Percentiles rank a stretch among this genome's conserved stretches.
Evolutionary conservation across 2,888 invertebrate genomes (phyloP).

Genomic region (Morpho helenor): DNA sequence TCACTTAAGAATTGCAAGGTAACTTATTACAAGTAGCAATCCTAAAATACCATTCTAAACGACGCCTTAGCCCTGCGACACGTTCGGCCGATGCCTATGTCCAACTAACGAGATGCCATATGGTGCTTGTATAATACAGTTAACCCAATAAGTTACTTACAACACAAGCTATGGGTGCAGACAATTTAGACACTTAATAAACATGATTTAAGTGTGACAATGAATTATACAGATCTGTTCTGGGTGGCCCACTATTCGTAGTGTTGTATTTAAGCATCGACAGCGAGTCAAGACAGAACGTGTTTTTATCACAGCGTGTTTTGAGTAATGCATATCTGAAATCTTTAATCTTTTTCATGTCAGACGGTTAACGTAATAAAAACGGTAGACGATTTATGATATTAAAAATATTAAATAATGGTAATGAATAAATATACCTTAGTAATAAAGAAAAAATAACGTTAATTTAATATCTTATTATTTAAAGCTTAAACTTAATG

Average conservation of each 20-base stretch:
- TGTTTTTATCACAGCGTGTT: slow-evolving; percentile 27
- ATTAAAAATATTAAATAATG: too few species aligned
- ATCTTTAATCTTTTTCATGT: slow-evolving; percentile 14
- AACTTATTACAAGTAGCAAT: not conserved
- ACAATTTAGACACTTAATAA: slow-evolving; percentile 32
- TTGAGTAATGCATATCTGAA: slow-evolving; percentile 18
- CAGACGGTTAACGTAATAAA: too few species aligned
- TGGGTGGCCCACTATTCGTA: slow-evolving; percentile 6
- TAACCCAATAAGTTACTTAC: slow-evolving; percentile 41
- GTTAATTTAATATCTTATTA: too few species aligned
- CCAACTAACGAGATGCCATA: slow-evolving; percentile 58
- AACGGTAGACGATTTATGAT: too few species aligned
- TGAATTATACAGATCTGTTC: not conserved
- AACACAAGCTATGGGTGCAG: slow-evolving; percentile 24
- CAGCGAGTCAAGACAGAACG: slow-evolving; percentile 21
- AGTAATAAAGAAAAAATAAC: too few species aligned
- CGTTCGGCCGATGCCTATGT: slow-evolving; percentile 48
- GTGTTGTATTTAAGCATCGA: slow-evolving; percentile 17
- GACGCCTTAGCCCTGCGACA: slow-evolving; percentile 35
- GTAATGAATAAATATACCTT: too few species aligned
- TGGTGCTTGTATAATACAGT: slow-evolving; percentile 43
- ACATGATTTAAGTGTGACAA: not conserved
- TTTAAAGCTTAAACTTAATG: too few species aligned
- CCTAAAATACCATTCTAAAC: slow-evolving; percentile 34
- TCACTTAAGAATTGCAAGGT: too few species aligned